Percentiles rank a stretch among this genome's conserved stretches.
phyloP scores from a whole-genome alignment of 2,888 invertebrate species.

The Ochropleura plecta region DNA sequence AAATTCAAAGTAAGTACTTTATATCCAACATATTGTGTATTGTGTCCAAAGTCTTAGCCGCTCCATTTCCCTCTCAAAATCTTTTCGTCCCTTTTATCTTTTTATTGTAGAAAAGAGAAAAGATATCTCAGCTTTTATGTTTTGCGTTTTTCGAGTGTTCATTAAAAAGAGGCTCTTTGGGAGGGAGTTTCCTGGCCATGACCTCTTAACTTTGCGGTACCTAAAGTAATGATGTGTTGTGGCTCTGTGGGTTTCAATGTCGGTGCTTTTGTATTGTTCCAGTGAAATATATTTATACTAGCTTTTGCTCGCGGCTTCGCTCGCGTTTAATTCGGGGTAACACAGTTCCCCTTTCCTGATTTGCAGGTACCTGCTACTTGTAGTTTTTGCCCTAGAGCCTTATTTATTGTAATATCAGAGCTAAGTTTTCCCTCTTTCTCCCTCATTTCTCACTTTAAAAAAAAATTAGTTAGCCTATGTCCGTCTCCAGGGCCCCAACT shows the following conservation, averaged over 20 bases:
- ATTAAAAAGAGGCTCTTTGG: slow-evolving; percentile 60
- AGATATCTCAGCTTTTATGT: slow-evolving; percentile 58
- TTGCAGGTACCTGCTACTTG: too few species aligned
- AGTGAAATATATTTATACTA: background rate
- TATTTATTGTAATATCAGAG: too few species aligned
- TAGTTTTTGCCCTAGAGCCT: too few species aligned
- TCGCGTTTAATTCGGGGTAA: too few species aligned
- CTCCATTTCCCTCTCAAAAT: slow-evolving; percentile 52
- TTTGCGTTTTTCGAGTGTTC: slow-evolving; percentile 59
- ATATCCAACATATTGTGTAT: slow-evolving; percentile 46
- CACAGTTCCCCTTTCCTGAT: too few species aligned
- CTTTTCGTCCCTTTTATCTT: slow-evolving; percentile 49
- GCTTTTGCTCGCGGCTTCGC: too few species aligned
- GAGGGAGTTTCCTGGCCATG: slow-evolving; percentile 54
- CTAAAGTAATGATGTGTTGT: slow-evolving; percentile 53
- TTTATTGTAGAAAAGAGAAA: slow-evolving; percentile 54
- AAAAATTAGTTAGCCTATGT: too few species aligned
- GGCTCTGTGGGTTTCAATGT: slow-evolving; percentile 4
- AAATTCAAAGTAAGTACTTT: slow-evolving; percentile 38
- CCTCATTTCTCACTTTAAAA: too few species aligned
- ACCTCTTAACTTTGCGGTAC: slow-evolving; percentile 36
- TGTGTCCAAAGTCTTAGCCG: slow-evolving; percentile 48
- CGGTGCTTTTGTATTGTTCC: background rate
- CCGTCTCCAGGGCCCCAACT: too few species aligned
- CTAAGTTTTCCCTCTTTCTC: too few species aligned